A percentile compares a stretch with the other conserved stretches of the same genome.
Conservation (phyloP, 1,140 invertebrate species). For the Drosophila saltans region DNA sequence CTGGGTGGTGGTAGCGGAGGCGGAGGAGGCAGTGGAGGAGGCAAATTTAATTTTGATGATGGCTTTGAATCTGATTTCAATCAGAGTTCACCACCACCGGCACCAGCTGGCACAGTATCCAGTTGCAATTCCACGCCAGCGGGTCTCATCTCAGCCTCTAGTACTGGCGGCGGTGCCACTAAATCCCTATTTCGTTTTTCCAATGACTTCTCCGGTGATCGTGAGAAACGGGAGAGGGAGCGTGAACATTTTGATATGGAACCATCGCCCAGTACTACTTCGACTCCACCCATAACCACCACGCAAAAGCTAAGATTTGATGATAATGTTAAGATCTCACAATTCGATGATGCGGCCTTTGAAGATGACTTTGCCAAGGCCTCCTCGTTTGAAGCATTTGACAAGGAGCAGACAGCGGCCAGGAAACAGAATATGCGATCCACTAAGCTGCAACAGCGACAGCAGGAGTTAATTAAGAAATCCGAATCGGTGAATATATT, state of each 20-base stretch:
- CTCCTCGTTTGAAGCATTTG: conserved; percentile 70
- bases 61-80: conserved; percentile 83
- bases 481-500: conserved; percentile 95
- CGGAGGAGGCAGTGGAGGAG: conserved; percentile 1
- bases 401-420: conserved; percentile 67
- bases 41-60: conserved; percentile 80
- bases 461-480: conserved; percentile 88
- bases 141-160: conserved; percentile 49
- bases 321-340: conserved; percentile 82
- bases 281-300: conserved; percentile 63
- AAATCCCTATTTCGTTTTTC: conserved; percentile 84
- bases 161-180: conserved; percentile 37
- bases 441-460: conserved; percentile 71
- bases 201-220: conserved; percentile 85
- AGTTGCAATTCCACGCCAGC: conserved; percentile 78
- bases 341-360: conserved; percentile 81
- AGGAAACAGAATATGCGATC: conserved; percentile 73
- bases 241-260: conserved; percentile 61
- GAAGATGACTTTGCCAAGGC: conserved; percentile 83
- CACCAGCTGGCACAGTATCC: conserved; percentile 76
- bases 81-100: conserved; percentile 75
- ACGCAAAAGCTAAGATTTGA: conserved; percentile 80
- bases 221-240: conserved; percentile 80
- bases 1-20: conserved; percentile 27
- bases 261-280: conserved; percentile 32